Percentiles rank a stretch among this genome's conserved stretches.
These are phyloP conservation scores for Mylabris sibirica DNA, from an alignment of 2,888 invertebrate genomes.

Conservation along the genomic window DNA sequence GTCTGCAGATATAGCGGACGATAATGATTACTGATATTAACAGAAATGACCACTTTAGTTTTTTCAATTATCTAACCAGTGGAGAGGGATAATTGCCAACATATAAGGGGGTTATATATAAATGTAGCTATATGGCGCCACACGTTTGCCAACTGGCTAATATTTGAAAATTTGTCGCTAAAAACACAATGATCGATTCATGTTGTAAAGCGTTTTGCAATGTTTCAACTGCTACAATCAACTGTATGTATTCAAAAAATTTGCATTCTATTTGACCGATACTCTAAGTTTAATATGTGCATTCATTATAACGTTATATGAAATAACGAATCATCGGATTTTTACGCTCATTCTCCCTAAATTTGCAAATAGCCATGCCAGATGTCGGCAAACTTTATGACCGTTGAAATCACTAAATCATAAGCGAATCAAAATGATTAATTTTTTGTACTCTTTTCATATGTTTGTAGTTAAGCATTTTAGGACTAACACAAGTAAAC, in stretches of 20 bases:
- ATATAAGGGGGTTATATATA: neutral
- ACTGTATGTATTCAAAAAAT: slow-evolving; percentile 29
- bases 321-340: slow-evolving; percentile 20
- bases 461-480: slow-evolving; percentile 23
- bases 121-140: neutral
- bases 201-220: slow-evolving; percentile 35
- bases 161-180: slow-evolving; percentile 18
- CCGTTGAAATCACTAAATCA: neutral
- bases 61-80: neutral
- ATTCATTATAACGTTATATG: slow-evolving; percentile 31
- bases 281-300: slow-evolving; percentile 38
- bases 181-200: slow-evolving; percentile 39
- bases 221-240: slow-evolving; percentile 37
- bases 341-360: neutral
- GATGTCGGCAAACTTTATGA: neutral
- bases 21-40: neutral
- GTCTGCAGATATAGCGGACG: neutral
- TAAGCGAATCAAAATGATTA: neutral
- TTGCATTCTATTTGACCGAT: slow-evolving; percentile 35
- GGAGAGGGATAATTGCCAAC: slow-evolving; percentile 5
- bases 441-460: too few relatives aligned
- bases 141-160: neutral
- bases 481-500: slow-evolving; percentile 2
- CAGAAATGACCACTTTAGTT: neutral
- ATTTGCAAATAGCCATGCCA: slow-evolving; percentile 1